Evolutionary conservation across 64 coral and sea anemone species (phyloP).

Genomic region (Hydrozoanthus tunicans): DNA sequence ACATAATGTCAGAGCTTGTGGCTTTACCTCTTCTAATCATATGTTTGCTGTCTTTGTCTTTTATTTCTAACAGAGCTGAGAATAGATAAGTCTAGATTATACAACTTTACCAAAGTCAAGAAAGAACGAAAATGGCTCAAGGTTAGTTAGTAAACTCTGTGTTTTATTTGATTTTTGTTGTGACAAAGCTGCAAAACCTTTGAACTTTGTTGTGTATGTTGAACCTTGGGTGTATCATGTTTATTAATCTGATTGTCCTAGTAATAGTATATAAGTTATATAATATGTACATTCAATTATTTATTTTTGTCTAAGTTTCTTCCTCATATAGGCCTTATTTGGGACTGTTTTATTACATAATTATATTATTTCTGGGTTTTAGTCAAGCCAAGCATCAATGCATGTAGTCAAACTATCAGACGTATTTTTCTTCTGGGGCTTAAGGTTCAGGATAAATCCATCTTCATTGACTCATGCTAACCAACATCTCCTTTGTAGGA

Average conservation of each 20-base stretch:
- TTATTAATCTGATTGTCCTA: too few species aligned
- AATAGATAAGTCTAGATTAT: conserved; percentile 90
- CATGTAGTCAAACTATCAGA: too few species aligned
- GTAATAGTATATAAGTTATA: neutral
- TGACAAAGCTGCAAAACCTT: neutral
- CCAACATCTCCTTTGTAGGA: conserved; percentile 56
- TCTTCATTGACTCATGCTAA: too few species aligned
- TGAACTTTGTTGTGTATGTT: neutral
- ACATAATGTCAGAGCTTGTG: too few species aligned
- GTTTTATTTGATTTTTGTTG: neutral
- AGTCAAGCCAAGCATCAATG: too few species aligned
- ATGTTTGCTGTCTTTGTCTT: neutral
- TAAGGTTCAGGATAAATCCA: too few species aligned
- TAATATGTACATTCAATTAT: too few species aligned
- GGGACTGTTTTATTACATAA: too few species aligned
- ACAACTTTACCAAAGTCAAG: conserved; percentile 92
- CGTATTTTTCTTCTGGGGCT: too few species aligned
- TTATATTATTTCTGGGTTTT: too few species aligned
- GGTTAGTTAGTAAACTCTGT: conserved; percentile 46
- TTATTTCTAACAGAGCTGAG: conserved; percentile 63
- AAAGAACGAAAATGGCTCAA: conserved; percentile 93
- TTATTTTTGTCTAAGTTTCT: too few species aligned
- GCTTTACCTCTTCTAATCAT: neutral
- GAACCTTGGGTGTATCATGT: neutral
- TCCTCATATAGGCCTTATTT: too few species aligned